phyloP scores from a whole-genome alignment of 2,113 vertebrate genomes.

The Cynopterus brachyotis region DNA sequence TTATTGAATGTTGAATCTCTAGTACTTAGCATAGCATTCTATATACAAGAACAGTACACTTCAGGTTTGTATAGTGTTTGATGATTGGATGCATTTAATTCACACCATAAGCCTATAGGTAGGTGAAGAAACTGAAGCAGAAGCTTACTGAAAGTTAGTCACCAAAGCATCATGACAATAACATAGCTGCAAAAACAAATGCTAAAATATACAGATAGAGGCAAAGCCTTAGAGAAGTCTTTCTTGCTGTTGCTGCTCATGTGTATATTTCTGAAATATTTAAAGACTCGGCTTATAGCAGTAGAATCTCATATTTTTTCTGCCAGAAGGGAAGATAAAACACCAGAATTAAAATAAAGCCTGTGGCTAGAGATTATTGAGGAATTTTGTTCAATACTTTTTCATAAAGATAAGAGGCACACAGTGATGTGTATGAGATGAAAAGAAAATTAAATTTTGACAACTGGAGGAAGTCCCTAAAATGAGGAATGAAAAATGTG shows the following conservation, averaged over 20 bases:
- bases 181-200: background rate
- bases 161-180: background rate
- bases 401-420: background rate
- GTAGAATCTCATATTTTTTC: slow-evolving; percentile 11
- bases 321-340: background rate
- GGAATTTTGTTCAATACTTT: background rate
- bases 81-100: background rate
- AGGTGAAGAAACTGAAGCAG: background rate
- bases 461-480: background rate
- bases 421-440: background rate
- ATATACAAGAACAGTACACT: background rate
- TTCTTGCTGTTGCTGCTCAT: background rate
- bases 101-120: background rate
- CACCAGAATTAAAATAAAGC: background rate
- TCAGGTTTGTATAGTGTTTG: background rate
- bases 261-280: background rate
- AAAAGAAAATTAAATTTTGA: slow-evolving; percentile 11
- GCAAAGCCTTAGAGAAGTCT: background rate
- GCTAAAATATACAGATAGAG: background rate
- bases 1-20: background rate
- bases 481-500: slow-evolving; percentile 42
- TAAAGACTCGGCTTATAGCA: background rate
- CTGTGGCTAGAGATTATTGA: background rate
- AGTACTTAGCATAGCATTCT: background rate
- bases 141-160: background rate